Base-by-base conservation (phyloP, 2,797 vertebrate genomes). In the Mergus octosetaceus region DNA sequence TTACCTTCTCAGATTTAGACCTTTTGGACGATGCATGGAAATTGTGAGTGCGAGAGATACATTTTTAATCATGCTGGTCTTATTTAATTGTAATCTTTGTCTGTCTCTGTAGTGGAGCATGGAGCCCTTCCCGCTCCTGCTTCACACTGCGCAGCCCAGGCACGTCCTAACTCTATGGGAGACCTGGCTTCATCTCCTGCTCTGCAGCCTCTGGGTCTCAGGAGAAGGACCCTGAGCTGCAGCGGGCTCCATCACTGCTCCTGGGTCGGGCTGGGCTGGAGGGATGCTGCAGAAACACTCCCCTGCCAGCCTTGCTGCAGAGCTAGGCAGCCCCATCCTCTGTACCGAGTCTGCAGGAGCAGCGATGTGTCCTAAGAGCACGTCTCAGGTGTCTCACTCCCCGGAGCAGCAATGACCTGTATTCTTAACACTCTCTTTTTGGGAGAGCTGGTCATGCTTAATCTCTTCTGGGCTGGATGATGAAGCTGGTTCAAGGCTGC, bases 1-100 rank as follows among this genome's bases (percentile, higher is more conserved):
- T 95, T 94, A 86, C 82, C 60, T 82, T 88, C 81, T 93, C 89
- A 76, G 80, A 84, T 85, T 73, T 47, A 97, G 69, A 39, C 58
- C 38, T 93, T 73, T 38, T 93, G 83, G 93, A 94, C 91, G 79
- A 75, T 78, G 91, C 3, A 66, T 91, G 73, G 36, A 24, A 91
- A 19, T n/a, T 53, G 60, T 86, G 80, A 73, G 39, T 64, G 66
- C 34, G 13, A 95, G 82, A 90, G 73, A 60, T 57, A 68, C 9
- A 30, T 88, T 88, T 96, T 91, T 84, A 91, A 86, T 70, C 39
- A 20, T 20, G n/a, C 51, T 87, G 8, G 0, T 47, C 6, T 70
- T 84, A 73, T 72, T 92, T 79, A 69, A 53, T 25, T 65, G 41
- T 43, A 51, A 54, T 76, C 47, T 79, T 87, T 62, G 27, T 39